Base-by-base conservation (phyloP, 2,888 invertebrate genomes). In the Sminthurinus aureus region DNA sequence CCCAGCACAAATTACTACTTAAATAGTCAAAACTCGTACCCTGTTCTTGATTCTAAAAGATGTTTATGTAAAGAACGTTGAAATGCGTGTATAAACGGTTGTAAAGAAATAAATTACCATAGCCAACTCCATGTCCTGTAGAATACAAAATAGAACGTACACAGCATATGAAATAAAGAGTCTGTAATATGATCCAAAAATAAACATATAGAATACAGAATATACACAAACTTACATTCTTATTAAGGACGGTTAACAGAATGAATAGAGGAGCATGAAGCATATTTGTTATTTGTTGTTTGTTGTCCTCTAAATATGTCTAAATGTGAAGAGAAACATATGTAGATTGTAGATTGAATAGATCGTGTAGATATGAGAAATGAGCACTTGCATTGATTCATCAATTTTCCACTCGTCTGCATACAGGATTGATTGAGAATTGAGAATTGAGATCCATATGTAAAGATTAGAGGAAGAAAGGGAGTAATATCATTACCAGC, bases 361-460 rank as follows among this genome's bases (percentile, higher is more conserved):
- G 20, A 51, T 13, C 3, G 24, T 11, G 13, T 38, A 38, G 38
- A 38, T 38, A 38, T 38, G 38, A 69, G n/a, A 15, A 20, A 69
- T 12, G 11, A 22, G 18, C 66, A 67, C 8, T 66, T 12, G 24
- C 1, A 38, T 38, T 38, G 38, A 58, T 20, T 22, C n/a, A 80
- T 71, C 80, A 80, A 80, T 80, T 80, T 80, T 80, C 80, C 80
- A 80, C n/a, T 80, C 80, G 71, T 80, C 80, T 9, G 73, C 51
- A 22, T 71, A 51, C 71, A 80, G 22, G 80, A 80, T 80, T 80
- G 80, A 80, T 80, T 80, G 80, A 80, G 71, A 71, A 38, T 76
- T 50, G 78, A 22, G 22, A 22, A 18, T 78, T 38, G 38, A 38
- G 38, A 38, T 38, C 38, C 38, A 64, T 66, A 69, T 18, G 79